Base-by-base conservation (phyloP, 2,113 vertebrate species). In the Lampris incognitus region DNA sequence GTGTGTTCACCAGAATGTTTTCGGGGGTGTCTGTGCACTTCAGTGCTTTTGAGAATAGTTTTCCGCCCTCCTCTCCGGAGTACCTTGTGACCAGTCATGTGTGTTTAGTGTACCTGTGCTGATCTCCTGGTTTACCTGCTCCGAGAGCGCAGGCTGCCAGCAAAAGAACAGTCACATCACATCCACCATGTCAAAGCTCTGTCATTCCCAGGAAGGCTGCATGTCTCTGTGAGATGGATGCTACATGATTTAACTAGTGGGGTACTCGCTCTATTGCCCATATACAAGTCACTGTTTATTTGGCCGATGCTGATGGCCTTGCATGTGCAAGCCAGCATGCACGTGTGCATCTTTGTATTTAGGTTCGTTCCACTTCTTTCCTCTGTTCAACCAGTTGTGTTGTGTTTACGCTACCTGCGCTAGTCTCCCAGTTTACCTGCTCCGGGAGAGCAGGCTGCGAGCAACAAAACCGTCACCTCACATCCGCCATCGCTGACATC, bases 91-190 rank as follows among this genome's bases (percentile, higher is more conserved):
- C 40, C 88, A 84, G 87, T 78, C 83, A 76, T 76, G 81, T 76
- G 49, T 82, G 72, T 79, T 76, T 83, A 78, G 78, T 85, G 62
- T 90, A 92, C 91, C 89, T 90, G 90, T 41, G 37, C 78, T 81
- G 44, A 40, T 62, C 66, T 88, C 82, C 88, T 90, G 88, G 87
- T 90, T 85, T 88, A 93, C 92, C 91, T 91, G 92, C 86, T 90
- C 75, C 67, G 74, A 87, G 81, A 87, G 85, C 83, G 72, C 74
- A 69, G 81, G 71, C 86, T 66, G 82, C 72, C 80, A 58, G 74
- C 69, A 62, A 63, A 46, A 24, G 66, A 76, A 69, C 76, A 83
- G 78, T 88, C 90, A 40, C 42, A 44, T 38, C 1, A n/a, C 67
- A 85, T 91, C 66, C 75, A n/a, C 60, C 65, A 41, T 62, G 49